Evolutionary conservation across 2,888 invertebrate species (phyloP), one percentile per base, ranked within the genome.

Genomic region (Caenorhabditis virilis): DNA sequence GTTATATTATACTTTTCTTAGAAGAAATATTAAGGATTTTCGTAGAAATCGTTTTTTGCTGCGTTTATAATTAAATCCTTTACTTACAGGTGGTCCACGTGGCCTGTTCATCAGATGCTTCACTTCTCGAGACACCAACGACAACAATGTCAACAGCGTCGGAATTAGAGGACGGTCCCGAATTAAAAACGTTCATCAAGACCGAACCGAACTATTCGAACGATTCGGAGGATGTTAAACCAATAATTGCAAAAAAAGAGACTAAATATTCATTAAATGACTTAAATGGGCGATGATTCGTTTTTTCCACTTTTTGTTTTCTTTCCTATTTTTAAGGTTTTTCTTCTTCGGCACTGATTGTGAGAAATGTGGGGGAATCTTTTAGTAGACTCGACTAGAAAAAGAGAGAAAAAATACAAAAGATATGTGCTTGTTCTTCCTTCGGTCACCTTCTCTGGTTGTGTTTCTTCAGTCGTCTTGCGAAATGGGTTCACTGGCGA

Each of bases 21-120:
- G n/a, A n/a, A n/a, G n/a, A n/a, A n/a, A n/a, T n/a, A n/a, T n/a
- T n/a, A n/a, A n/a, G n/a, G n/a, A n/a, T n/a, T n/a, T n/a, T n/a
- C n/a, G n/a, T n/a, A n/a, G n/a, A n/a, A n/a, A n/a, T n/a, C n/a
- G n/a, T n/a, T n/a, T n/a, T n/a, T n/a, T n/a, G n/a, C n/a, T n/a
- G n/a, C n/a, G n/a, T n/a, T n/a, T 22, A 11, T 25, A 26, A 7
- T 4, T 5, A 25, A 20, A 33, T 47, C 38, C 20, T 35, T 3
- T 20, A 16, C 4, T 52, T 63, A n/a, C 54, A 66, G 66, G 46
- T 55, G 26, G 66, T 66, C 1, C 66, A 66, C 36, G 23, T 59
- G 2, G 18, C 46, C 2, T 66, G 66, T 36, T 41, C 57, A 1
- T 45, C 49, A 11, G 66, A 66, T 42, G 66, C 55, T 5, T 38